Evolutionary conservation across 2,113 vertebrate genomes (phyloP).

Genomic region (Thamnaconus septentrionalis): DNA sequence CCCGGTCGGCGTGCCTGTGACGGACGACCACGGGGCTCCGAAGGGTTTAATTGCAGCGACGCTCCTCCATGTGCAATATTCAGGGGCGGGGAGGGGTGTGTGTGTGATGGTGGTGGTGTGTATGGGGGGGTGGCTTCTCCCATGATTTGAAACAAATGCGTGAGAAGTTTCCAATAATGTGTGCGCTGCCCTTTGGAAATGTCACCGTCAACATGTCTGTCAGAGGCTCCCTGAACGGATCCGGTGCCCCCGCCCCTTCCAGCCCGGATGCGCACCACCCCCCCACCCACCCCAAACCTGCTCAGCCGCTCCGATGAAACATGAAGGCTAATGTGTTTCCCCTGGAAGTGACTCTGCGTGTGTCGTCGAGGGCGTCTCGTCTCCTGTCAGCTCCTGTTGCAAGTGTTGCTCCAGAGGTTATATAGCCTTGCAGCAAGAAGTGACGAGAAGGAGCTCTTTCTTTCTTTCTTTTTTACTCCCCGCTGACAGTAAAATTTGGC

Average conservation of each 20-base stretch:
- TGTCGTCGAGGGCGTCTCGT: slow-evolving; percentile 6
- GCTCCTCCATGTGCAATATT: slow-evolving; percentile 14
- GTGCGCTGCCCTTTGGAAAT: slow-evolving; percentile 50
- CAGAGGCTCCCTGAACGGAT: slow-evolving; percentile 14
- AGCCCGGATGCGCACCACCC: too few species aligned
- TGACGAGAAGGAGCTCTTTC: slow-evolving; percentile 22
- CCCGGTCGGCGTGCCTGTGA: slow-evolving; percentile 14
- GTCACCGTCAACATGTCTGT: slow-evolving; percentile 46
- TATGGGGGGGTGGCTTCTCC: too few species aligned
- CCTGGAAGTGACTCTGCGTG: not conserved
- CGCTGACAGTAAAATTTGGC: slow-evolving; percentile 31
- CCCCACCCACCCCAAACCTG: too few species aligned
- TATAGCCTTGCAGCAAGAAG: slow-evolving; percentile 43
- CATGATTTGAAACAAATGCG: slow-evolving; percentile 8
- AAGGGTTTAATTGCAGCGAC: too few species aligned
- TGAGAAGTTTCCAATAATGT: slow-evolving; percentile 56
- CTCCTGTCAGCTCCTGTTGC: slow-evolving; percentile 11
- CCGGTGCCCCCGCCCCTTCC: too few species aligned
- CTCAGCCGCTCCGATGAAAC: too few species aligned
- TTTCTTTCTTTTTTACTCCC: not conserved
- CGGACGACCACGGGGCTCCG: not conserved
- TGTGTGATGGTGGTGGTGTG: too few species aligned
- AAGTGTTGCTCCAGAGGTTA: slow-evolving; percentile 36
- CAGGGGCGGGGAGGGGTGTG: too few species aligned
- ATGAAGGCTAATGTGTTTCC: slow-evolving; percentile 8